Base-by-base conservation (phyloP, 2,888 invertebrate genomes). In the Scaptomyza reducta region DNA sequence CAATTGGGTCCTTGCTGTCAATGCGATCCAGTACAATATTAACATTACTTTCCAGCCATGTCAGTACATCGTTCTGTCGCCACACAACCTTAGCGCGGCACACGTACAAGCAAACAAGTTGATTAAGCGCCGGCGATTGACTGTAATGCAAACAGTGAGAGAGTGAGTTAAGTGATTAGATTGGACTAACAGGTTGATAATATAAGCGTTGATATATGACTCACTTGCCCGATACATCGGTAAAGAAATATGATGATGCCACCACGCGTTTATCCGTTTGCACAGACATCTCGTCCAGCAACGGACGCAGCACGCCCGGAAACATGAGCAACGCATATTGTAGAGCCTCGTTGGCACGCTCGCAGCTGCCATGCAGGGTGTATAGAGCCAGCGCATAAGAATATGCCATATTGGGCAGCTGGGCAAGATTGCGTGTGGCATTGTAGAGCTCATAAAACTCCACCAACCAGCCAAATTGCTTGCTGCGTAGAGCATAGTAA, bases 351-450 rank as follows among this genome's bases (percentile, higher is more conserved):
- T 95, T 94, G n/a, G 95, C 94, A 31, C 90, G 87, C 74, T 90
- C 90, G 22, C 89, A 89, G 56, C 92, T 93, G 49, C 93, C 91
- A 38, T 92, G 92, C 27, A 93, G 82, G 79, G 94, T 93, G 90
- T 94, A 95, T 79, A 94, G 92, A 3, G 96, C 96, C 74, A 97
- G 92, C 0, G 97, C 95, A 65, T 95, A 92, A 1, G 97, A 96
- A 90, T 95, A 97, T 0, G 96, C 95, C 93, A 97, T 96, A 90
- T 97, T 97, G n/a, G 97, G 97, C 64, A 98, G 92, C 90, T 96
- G 96, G 41, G 94, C 94, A 45, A 97, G 91, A 92, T 96, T 96
- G 78, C 95, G 94, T 50, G 92, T 90, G 6, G 81, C 89, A 78
- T 95, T 94, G 93, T 94, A 95, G 71, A 94, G 93, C 44, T 93